Evolutionary conservation across 1,140 invertebrate genomes (phyloP).

Genomic region (Macrocentrus cingulum): DNA sequence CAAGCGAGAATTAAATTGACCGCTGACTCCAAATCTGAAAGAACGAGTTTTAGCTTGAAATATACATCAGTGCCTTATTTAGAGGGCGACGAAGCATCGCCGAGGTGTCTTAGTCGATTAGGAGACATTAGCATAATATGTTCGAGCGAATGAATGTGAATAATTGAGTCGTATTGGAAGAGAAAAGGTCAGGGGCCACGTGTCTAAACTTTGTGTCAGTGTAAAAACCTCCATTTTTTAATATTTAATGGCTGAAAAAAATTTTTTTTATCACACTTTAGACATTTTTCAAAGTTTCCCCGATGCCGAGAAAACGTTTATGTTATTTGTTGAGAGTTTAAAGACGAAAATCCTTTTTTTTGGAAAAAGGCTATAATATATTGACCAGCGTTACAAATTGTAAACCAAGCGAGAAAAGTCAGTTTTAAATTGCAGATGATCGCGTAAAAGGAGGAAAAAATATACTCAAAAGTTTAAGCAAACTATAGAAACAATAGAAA

Average conservation of each 20-base stretch:
- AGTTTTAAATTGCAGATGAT: conserved; percentile 10
- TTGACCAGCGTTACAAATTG: conserved; percentile 32
- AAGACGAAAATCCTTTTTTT: too few relatives aligned
- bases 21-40: not conserved
- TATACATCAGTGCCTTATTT: not conserved
- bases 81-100: not conserved
- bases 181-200: not conserved
- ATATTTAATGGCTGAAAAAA: not conserved
- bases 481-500: too few relatives aligned
- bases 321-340: too few relatives aligned
- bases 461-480: too few relatives aligned
- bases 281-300: too few relatives aligned
- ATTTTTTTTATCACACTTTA: too few relatives aligned
- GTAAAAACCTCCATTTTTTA: not conserved
- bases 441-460: too few relatives aligned
- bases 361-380: too few relatives aligned
- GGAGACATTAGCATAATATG: conserved; percentile 17
- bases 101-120: conserved; percentile 13
- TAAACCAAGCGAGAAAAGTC: conserved; percentile 25
- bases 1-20: not conserved
- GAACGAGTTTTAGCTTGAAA: not conserved
- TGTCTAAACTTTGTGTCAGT: not conserved
- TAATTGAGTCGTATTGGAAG: not conserved
- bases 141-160: not conserved
- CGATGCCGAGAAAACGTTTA: too few relatives aligned